phyloP scores from a whole-genome alignment of 2,888 invertebrate species.

The Branchinecta sandiegonensis region DNA sequence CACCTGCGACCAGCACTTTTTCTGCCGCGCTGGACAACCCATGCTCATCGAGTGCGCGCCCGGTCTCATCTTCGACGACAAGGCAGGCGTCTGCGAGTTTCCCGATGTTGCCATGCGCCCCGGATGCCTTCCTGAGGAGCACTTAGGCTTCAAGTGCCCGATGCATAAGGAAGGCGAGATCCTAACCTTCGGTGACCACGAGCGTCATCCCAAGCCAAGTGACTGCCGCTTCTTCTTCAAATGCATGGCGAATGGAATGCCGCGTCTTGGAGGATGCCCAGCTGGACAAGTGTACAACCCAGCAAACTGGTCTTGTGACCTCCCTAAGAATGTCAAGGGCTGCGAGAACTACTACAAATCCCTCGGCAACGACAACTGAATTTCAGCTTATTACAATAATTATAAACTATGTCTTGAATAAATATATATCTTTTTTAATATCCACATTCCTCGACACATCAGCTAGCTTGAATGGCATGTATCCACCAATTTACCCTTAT shows the following conservation, averaged over 20 bases:
- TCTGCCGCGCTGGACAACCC: constrained; percentile 18
- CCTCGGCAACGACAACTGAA: too few species aligned
- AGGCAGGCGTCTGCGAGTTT: constrained; percentile 23
- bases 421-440: too few species aligned
- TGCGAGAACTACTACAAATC: constrained; percentile 23
- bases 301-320: constrained; percentile 20
- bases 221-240: constrained; percentile 24
- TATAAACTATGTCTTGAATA: too few species aligned
- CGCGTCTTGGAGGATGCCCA: constrained; percentile 23
- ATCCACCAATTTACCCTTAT: too few species aligned
- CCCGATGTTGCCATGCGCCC: constrained; percentile 23
- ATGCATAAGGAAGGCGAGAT: constrained; percentile 12
- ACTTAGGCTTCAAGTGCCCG: constrained; percentile 21
- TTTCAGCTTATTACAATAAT: too few species aligned
- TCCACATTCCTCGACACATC: too few species aligned
- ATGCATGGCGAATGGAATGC: constrained; percentile 23
- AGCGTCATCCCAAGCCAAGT: constrained; percentile 19
- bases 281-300: constrained; percentile 21
- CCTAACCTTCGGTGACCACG: constrained; percentile 21
- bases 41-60: constrained; percentile 20
- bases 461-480: too few species aligned
- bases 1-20: constrained; percentile 23
- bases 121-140: constrained; percentile 23
- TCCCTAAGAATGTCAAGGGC: constrained; percentile 22
- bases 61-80: constrained; percentile 22